phyloP scores from a whole-genome alignment of 2,113 vertebrate genomes.

The Corythoichthys intestinalis region DNA sequence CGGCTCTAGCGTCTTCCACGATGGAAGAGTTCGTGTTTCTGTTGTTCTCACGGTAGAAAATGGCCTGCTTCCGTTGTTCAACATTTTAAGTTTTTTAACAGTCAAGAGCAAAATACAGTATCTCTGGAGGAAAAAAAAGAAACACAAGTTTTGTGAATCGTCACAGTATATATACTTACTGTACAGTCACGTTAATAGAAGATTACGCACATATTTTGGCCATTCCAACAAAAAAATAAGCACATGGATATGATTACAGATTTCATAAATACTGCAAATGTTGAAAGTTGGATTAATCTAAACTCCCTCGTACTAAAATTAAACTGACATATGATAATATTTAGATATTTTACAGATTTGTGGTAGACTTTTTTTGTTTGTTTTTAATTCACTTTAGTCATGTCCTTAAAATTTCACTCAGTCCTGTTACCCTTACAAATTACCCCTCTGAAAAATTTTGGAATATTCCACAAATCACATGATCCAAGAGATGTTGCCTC shows the following conservation, averaged over 20 bases:
- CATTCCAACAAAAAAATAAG: neutral
- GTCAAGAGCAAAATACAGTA: constrained; percentile 26
- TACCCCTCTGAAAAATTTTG: neutral
- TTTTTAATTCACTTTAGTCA: neutral
- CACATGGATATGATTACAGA: no score
- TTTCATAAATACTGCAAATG: neutral
- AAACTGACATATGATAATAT: no score
- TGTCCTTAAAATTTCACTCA: neutral
- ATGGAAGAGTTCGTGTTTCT: neutral
- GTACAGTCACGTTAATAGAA: constrained; percentile 5
- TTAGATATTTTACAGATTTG: no score
- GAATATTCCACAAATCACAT: neutral
- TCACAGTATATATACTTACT: constrained; percentile 3
- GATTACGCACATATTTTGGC: neutral
- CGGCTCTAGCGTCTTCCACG: constrained; percentile 14
- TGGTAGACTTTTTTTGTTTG: neutral
- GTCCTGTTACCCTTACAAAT: no score
- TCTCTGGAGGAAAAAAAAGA: constrained; percentile 10
- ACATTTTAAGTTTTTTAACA: constrained; percentile 45
- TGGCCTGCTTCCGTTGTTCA: constrained; percentile 29
- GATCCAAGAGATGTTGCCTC: neutral
- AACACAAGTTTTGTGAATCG: constrained; percentile 16
- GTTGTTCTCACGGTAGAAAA: constrained; percentile 22
- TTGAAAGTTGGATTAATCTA: no score
- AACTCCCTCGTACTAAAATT: no score